phyloP scores from a whole-genome alignment of 2,888 invertebrate genomes.

The Sipha maydis region DNA sequence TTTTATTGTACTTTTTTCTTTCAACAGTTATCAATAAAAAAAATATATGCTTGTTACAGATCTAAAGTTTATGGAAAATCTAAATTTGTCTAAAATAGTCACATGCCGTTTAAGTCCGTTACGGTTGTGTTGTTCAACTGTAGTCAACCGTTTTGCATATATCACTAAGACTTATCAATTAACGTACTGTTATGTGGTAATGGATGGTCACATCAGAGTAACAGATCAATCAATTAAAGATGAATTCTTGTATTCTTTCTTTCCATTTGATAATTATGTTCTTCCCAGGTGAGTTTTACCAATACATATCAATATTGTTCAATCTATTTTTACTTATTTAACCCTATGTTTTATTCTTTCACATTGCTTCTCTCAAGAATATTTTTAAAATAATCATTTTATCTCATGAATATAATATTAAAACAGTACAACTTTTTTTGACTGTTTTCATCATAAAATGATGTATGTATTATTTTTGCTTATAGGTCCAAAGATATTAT shows the following conservation, averaged over 20 bases:
- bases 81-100: slow-evolving; percentile 87
- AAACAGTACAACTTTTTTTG: too few relatives aligned
- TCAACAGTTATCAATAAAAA: background rate
- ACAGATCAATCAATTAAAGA: slow-evolving; percentile 64
- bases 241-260: slow-evolving; percentile 77
- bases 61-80: slow-evolving; percentile 79
- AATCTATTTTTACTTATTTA: too few relatives aligned
- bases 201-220: slow-evolving; percentile 71
- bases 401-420: too few relatives aligned
- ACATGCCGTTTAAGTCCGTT: slow-evolving; percentile 89
- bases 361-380: too few relatives aligned
- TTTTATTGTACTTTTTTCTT: too few relatives aligned
- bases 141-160: slow-evolving; percentile 83
- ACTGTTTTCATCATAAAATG: too few relatives aligned
- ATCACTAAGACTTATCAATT: slow-evolving; percentile 86
- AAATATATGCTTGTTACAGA: slow-evolving; percentile 72
- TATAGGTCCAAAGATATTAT: too few relatives aligned
- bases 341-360: too few relatives aligned
- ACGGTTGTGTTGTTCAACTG: slow-evolving; percentile 79
- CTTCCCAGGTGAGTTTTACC: slow-evolving; percentile 74
- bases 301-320: too few relatives aligned
- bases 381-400: too few relatives aligned
- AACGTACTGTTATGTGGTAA: slow-evolving; percentile 89
- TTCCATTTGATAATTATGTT: slow-evolving; percentile 91
- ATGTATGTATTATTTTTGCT: too few relatives aligned